phyloP scores from a whole-genome alignment of 2,113 vertebrate species.

The Alligator sinensis region DNA sequence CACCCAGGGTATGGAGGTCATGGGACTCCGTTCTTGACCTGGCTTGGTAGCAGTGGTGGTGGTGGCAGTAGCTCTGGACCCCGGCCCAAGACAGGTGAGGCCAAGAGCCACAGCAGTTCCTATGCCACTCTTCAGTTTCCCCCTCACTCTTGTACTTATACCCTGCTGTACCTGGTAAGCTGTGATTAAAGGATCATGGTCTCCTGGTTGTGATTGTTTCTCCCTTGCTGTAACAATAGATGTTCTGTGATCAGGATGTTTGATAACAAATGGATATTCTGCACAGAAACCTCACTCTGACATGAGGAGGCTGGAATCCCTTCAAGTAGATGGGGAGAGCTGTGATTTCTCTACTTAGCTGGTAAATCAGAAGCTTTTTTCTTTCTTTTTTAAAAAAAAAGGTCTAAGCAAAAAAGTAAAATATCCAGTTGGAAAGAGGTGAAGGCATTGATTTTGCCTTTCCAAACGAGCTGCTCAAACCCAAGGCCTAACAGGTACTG shows the following conservation, averaged over 20 bases:
- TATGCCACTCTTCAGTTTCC: too few species aligned
- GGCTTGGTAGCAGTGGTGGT: too few species aligned
- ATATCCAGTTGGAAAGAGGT: background rate
- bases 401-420: background rate
- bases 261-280: background rate
- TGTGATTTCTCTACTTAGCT: background rate
- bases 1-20: too few species aligned
- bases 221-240: background rate
- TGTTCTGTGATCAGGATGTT: background rate
- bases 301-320: background rate
- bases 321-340: background rate
- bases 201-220: background rate
- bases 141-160: too few species aligned
- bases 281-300: background rate
- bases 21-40: too few species aligned
- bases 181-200: too few species aligned
- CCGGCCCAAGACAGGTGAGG: too few species aligned
- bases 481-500: background rate
- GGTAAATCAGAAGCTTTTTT: background rate
- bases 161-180: too few species aligned
- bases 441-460: background rate
- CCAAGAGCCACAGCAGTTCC: too few species aligned
- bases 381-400: background rate
- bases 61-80: too few species aligned
- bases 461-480: background rate